Evolutionary conservation across 2,113 vertebrate species (phyloP).

Genomic region (Callorhinus ursinus): DNA sequence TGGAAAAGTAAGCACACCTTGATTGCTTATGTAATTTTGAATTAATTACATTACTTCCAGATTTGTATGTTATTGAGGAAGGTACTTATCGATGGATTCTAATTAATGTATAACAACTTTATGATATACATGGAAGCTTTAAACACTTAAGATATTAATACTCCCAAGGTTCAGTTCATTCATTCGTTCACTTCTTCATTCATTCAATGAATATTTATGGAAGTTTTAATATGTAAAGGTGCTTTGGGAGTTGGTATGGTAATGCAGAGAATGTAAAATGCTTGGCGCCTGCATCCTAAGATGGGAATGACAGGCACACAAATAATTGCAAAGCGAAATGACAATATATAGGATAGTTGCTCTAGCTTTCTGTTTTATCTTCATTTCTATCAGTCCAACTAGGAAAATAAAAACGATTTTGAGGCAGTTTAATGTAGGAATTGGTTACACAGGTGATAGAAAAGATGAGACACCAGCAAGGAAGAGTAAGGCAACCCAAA

Average conservation of each 20-base stretch:
- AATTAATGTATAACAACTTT: slow-evolving; percentile 61
- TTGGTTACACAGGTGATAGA: background rate
- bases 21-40: slow-evolving; percentile 71
- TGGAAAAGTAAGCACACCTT: slow-evolving; percentile 67
- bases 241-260: background rate
- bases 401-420: background rate
- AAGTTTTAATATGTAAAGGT: background rate
- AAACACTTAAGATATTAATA: background rate
- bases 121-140: background rate
- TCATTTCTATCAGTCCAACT: background rate
- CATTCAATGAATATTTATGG: slow-evolving; percentile 43
- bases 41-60: slow-evolving; percentile 47
- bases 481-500: background rate
- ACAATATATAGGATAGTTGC: background rate
- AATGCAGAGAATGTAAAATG: background rate
- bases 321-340: background rate
- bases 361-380: background rate
- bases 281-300: background rate
- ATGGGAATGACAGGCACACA: background rate
- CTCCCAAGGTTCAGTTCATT: slow-evolving; percentile 6
- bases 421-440: background rate
- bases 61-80: background rate
- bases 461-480: background rate
- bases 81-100: background rate
- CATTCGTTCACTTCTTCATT: background rate